phyloP scores from a whole-genome alignment of 1,140 invertebrate species.

The Megathymus violae region DNA sequence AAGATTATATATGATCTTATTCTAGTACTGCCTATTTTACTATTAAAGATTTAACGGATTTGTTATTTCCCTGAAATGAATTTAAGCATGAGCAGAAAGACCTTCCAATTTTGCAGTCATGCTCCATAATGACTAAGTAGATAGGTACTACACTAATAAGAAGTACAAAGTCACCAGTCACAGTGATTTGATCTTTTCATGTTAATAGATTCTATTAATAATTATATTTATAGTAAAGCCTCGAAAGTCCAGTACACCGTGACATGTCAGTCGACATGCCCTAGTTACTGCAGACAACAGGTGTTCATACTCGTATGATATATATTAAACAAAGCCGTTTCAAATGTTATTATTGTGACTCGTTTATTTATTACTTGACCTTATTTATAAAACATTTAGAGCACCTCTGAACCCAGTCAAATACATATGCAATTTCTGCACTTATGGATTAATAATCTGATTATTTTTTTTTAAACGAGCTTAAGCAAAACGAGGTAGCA shows the following conservation, averaged over 20 bases:
- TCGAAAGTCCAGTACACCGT: constrained; percentile 7
- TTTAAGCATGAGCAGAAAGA: not conserved
- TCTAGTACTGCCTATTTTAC: too few species aligned
- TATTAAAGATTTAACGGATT: not conserved
- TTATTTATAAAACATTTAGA: too few species aligned
- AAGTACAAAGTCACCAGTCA: constrained; percentile 14
- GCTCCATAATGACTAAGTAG: not conserved
- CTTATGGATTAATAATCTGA: too few species aligned
- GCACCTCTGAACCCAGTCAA: too few species aligned
- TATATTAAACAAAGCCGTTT: constrained; percentile 1
- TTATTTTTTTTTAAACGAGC: too few species aligned
- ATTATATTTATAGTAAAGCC: constrained; percentile 18
- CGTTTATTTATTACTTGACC: too few species aligned
- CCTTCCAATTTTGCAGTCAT: not conserved
- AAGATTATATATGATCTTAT: too few species aligned
- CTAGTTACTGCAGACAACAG: constrained; percentile 12
- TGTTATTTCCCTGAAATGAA: not conserved
- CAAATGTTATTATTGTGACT: too few species aligned
- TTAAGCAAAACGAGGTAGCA: too few species aligned
- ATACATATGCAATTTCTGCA: too few species aligned
- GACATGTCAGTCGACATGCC: constrained; percentile 21
- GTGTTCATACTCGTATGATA: constrained; percentile 6
- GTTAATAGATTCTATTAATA: constrained; percentile 2
- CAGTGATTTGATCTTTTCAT: constrained; percentile 18
- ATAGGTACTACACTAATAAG: not conserved